These are phyloP conservation scores for Zootoca vivipara DNA, from an alignment of 2,113 vertebrate species.

Conservation along the genomic window DNA sequence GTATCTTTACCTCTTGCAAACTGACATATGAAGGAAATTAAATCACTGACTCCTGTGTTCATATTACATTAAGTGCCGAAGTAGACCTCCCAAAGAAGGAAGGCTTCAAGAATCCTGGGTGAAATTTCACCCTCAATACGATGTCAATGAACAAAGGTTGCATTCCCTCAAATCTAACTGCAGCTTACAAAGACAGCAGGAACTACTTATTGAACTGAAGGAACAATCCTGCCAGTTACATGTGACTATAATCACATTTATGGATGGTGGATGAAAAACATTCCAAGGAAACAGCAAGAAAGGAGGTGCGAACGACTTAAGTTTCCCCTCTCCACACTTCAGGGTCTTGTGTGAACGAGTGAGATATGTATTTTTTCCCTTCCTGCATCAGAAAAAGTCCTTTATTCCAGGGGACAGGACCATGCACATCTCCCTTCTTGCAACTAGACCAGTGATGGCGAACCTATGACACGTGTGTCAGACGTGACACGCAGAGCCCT, in stretches of 20 bases:
- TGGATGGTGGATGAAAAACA: not conserved
- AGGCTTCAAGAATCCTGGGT: not conserved
- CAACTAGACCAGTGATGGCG: not conserved
- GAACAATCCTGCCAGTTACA: not conserved
- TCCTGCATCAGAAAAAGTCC: not conserved
- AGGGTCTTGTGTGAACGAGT: not conserved
- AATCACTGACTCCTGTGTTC: not conserved
- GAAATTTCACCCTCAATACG: slow-evolving; percentile 1
- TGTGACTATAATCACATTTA: not conserved
- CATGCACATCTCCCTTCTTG: not conserved
- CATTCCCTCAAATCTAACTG: not conserved
- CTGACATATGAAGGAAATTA: not conserved
- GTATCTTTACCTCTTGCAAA: not conserved
- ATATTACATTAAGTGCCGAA: not conserved
- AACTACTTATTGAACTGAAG: not conserved
- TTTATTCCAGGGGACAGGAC: not conserved
- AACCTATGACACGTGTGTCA: too few species aligned
- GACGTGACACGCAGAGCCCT: too few species aligned
- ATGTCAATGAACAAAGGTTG: not conserved
- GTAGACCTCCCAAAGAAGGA: not conserved
- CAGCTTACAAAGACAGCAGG: not conserved
- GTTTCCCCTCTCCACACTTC: not conserved
- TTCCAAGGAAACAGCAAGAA: not conserved
- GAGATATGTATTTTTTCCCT: not conserved
- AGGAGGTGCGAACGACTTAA: not conserved